These are phyloP conservation scores for Parapsyche elsis DNA, from an alignment of 1,140 invertebrate species.

Conservation along the genomic window DNA sequence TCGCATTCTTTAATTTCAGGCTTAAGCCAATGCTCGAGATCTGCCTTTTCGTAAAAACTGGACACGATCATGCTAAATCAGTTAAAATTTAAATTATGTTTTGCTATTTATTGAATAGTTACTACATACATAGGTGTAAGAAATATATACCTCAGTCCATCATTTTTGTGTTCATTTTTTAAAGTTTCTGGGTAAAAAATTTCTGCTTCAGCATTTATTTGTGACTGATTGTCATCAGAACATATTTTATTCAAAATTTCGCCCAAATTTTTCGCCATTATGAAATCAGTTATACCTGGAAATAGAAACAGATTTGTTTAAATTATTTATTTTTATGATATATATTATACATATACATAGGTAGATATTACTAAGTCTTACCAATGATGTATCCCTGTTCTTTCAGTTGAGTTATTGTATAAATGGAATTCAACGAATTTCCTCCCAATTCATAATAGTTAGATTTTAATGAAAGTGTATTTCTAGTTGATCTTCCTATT, in stretches of 20 bases:
- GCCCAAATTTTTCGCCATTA: constrained; percentile 76
- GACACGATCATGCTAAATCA: constrained; percentile 80
- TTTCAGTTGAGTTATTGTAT: constrained; percentile 79
- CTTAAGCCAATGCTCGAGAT: constrained; percentile 81
- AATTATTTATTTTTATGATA: constrained; percentile 4
- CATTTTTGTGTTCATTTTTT: constrained; percentile 20
- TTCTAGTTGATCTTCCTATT: constrained; percentile 71
- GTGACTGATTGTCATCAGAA: constrained; percentile 51
- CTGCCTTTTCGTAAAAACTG: constrained; percentile 86
- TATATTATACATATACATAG: neutral
- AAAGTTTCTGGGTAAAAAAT: constrained; percentile 60
- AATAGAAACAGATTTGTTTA: constrained; percentile 49
- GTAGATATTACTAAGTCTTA: constrained; percentile 56
- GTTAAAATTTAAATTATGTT: constrained; percentile 28
- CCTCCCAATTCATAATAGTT: constrained; percentile 89
- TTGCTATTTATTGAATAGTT: constrained; percentile 16
- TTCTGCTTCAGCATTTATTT: constrained; percentile 62
- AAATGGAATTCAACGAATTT: constrained; percentile 87
- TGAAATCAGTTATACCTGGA: constrained; percentile 80
- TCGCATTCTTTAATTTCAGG: constrained; percentile 73
- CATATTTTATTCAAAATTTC: constrained; percentile 74
- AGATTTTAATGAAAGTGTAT: constrained; percentile 69
- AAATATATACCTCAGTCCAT: constrained; percentile 33
- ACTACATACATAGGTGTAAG: too few relatives aligned
- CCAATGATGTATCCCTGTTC: constrained; percentile 82